Evolutionary conservation across 2,797 vertebrate species (phyloP), one percentile per base, ranked within the genome.

Genomic region (Microtus obscurus): DNA sequence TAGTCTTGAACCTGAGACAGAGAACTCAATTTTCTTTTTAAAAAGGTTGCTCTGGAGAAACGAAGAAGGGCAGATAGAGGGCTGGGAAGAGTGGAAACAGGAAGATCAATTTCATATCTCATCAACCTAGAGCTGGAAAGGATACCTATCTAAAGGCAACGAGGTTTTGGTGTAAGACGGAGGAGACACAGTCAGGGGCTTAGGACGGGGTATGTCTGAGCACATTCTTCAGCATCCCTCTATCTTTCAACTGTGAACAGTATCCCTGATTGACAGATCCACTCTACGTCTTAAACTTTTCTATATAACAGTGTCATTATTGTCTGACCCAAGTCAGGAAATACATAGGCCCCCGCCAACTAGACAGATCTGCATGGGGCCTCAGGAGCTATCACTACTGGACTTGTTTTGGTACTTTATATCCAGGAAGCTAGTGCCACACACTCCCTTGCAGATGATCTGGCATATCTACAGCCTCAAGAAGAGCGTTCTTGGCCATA

Each of bases 401-500:
- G 25, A 23, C 43, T 78, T 69, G 85, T 89, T 89, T 89, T 61
- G 87, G 71, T 7, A 37, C 14, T 53, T 13, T 13, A 29, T 13
- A 82, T 56, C 82, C 48, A 81, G 14, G 86, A 48, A 81, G 7
- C 12, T 82, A 65, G 13, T 59, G 25, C 37, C 1, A 86, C 94
- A 97, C 87, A 95, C 51, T 87, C 77, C 45, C 59, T 94, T 96
- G 83, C 89, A 94, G 81, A 95, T 93, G 97, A 97, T 63, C 65
- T 25, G 29, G 76, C 40, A 93, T 82, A 92, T 71, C 21, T 61
- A 90, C 4, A 94, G 31, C 83, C 87, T 97, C 91, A 94, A 97
- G 92, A 96, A 96, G 89, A 98, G 53, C 93, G 76, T 69, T 97
- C 91, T 95, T 95, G 94, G 95, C 31, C 96, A 95, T 95, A 97